Evolutionary conservation across 1,140 invertebrate species (phyloP).

Genomic region (Phocides pigmalion): DNA sequence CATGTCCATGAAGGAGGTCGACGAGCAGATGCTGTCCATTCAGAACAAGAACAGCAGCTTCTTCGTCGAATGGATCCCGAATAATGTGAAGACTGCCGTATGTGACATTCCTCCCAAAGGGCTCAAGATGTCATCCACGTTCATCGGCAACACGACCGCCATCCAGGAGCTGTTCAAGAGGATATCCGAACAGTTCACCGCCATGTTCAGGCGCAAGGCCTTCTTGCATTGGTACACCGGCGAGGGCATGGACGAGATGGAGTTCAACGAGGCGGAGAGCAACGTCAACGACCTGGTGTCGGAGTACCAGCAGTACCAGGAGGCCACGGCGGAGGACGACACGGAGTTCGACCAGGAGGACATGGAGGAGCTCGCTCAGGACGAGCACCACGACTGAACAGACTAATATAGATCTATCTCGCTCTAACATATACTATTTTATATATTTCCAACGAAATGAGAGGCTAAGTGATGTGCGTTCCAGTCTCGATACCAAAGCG

Average conservation of each 20-base stretch:
- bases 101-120: too few species aligned
- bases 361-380: slow-evolving; percentile 73
- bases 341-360: slow-evolving; percentile 86
- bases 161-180: too few species aligned
- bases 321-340: slow-evolving; percentile 88
- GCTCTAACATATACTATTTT: slow-evolving; percentile 45
- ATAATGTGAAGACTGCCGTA: not conserved
- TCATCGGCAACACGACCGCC: too few species aligned
- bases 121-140: too few species aligned
- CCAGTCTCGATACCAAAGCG: slow-evolving; percentile 49
- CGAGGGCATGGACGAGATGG: slow-evolving; percentile 95
- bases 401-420: slow-evolving; percentile 26
- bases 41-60: not conserved
- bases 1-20: slow-evolving; percentile 97
- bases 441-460: slow-evolving; percentile 56
- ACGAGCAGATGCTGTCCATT: slow-evolving; percentile 84
- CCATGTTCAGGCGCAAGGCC: slow-evolving; percentile 92
- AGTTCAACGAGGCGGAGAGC: slow-evolving; percentile 91
- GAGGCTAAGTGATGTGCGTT: slow-evolving; percentile 56
- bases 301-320: slow-evolving; percentile 96
- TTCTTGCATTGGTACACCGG: slow-evolving; percentile 91
- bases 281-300: slow-evolving; percentile 73
- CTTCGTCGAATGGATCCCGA: not conserved
- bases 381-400: slow-evolving; percentile 65
- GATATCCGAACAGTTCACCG: too few species aligned